These are phyloP conservation scores for Triplophysa dalaica DNA, from an alignment of 2,113 vertebrate genomes.

Conservation along the genomic window DNA sequence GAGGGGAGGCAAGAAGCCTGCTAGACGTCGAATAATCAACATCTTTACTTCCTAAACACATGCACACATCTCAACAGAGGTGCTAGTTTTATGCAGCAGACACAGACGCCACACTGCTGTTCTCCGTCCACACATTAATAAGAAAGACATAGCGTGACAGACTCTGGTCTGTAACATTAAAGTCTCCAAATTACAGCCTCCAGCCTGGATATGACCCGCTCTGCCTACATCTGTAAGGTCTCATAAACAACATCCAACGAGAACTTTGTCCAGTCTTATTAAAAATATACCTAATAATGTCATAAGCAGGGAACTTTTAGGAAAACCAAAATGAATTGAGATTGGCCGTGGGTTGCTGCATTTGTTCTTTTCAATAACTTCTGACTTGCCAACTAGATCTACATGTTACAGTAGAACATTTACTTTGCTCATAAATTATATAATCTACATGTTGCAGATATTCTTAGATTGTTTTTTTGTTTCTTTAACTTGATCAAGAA, in stretches of 20 bases:
- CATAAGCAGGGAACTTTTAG: neutral
- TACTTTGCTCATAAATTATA: neutral
- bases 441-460: too few relatives aligned
- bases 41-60: slow-evolving; percentile 52
- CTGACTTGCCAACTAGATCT: neutral
- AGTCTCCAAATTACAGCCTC: neutral
- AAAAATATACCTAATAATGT: neutral
- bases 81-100: slow-evolving; percentile 23
- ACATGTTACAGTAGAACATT: neutral
- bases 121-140: slow-evolving; percentile 5
- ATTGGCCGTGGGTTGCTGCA: slow-evolving; percentile 58
- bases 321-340: slow-evolving; percentile 50
- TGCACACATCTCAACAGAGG: slow-evolving; percentile 38
- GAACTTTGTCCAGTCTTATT: neutral
- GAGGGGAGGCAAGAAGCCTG: slow-evolving; percentile 60
- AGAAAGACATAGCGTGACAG: slow-evolving; percentile 29
- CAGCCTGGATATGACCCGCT: neutral
- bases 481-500: too few relatives aligned
- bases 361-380: slow-evolving; percentile 69
- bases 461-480: too few relatives aligned
- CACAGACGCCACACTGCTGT: neutral
- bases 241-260: neutral
- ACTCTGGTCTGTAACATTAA: neutral
- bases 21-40: slow-evolving; percentile 30
- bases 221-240: neutral